phyloP scores from a whole-genome alignment of 2,888 invertebrate genomes.

The Lacanobia oleracea region DNA sequence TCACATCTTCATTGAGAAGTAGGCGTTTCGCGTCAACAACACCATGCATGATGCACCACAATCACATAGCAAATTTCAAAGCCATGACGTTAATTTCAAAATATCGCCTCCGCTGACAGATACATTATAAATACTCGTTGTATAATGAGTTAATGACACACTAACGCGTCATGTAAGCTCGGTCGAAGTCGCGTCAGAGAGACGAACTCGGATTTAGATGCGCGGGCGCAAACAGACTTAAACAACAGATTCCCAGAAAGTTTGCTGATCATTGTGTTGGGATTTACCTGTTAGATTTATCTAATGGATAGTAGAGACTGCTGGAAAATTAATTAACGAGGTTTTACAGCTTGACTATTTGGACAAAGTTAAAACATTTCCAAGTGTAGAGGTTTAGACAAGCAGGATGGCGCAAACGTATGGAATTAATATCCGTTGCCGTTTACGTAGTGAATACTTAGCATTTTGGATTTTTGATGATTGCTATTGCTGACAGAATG shows the following conservation, averaged over 20 bases:
- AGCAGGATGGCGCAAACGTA: too few species aligned
- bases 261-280: slow-evolving; percentile 8
- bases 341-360: too few species aligned
- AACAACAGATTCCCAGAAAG: slow-evolving; percentile 42
- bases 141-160: slow-evolving; percentile 52
- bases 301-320: neutral
- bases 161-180: slow-evolving; percentile 26
- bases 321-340: too few species aligned
- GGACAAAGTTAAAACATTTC: too few species aligned
- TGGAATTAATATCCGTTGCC: too few species aligned
- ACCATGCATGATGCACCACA: slow-evolving; percentile 18
- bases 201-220: slow-evolving; percentile 38
- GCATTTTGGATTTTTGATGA: too few species aligned
- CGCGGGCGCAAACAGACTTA: slow-evolving; percentile 45
- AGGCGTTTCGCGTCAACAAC: neutral
- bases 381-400: too few species aligned
- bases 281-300: neutral
- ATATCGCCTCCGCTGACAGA: slow-evolving; percentile 22
- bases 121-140: slow-evolving; percentile 56
- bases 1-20: neutral
- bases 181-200: slow-evolving; percentile 33
- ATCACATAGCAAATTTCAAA: slow-evolving; percentile 16
- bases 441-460: too few species aligned
- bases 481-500: too few species aligned
- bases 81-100: slow-evolving; percentile 11